Base-by-base conservation (phyloP, 2,888 invertebrate species). In the Calameuta pallipes region DNA sequence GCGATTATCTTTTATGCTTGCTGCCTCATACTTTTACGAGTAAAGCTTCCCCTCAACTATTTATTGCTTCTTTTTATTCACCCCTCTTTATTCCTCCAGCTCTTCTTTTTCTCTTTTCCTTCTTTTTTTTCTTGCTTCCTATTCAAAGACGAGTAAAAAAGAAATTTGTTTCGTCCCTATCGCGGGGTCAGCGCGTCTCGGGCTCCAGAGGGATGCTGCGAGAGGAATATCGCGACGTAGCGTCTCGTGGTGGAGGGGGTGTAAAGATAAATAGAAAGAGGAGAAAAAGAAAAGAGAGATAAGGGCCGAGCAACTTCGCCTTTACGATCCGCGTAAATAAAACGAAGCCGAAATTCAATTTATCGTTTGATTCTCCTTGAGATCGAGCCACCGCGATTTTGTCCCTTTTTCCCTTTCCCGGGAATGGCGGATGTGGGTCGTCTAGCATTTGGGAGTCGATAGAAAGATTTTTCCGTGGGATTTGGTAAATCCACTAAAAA, bases 1-100 rank as follows among this genome's bases (percentile, higher is more conserved):
- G 78, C 83, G 86, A 87, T 87, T 86, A 85, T 83, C 81, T 84
- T 87, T 87, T 87, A 88, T 84, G 86, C 82, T 77, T 78, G 79
- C 83, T 84, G 82, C 78, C 84, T 85, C 82, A 87, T 87, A 87
- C 84, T 88, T 87, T 88, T 88, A 87, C 84, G 87, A 88, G 81
- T 78, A 81, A 81, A 81, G 78, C 87, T 83, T 75, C 84, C 23
- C 56, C 56, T 56, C 15, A 2, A 23, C 56, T 56, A 56, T 56
- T 56, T 56, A 56, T 56, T 56, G 23, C 56, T 56, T 23, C 23
- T 56, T 23, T 15, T 56, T 56, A 37, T 37, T 80, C 78, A 75
- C 71, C 75, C 75, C 41, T 23, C 30, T 69, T 73, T 75, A 74
- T 37, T 76, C 77, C 80, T 78, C 56, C 73, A 31, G 41, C 74